Conservation (phyloP, 2,113 vertebrate species). For the Tetrax tetrax region DNA sequence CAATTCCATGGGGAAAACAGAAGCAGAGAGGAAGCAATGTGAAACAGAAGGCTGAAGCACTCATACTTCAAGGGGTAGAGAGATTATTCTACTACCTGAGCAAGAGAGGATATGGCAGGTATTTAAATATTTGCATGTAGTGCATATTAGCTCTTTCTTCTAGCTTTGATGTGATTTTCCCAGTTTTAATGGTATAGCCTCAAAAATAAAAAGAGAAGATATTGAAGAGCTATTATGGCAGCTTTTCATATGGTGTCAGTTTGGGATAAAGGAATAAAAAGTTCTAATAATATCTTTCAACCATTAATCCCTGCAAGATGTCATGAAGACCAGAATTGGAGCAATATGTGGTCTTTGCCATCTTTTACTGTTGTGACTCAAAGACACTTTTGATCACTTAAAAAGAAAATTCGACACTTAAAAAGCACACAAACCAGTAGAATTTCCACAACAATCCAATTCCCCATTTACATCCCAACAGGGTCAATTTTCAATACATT, state of each 20-base stretch:
- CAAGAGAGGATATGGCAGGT: not conserved
- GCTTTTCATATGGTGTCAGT: constrained; percentile 45
- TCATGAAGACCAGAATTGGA: constrained; percentile 50
- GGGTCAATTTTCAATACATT: constrained; percentile 14
- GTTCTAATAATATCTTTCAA: constrained; percentile 62
- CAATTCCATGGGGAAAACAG: not conserved
- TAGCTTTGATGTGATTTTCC: not conserved
- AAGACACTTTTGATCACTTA: constrained; percentile 62
- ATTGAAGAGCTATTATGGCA: constrained; percentile 3
- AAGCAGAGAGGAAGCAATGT: not conserved
- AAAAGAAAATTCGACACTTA: constrained; percentile 33
- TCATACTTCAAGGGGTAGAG: not conserved
- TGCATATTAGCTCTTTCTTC: not conserved
- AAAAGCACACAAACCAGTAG: constrained; percentile 11
- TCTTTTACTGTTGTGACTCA: constrained; percentile 44
- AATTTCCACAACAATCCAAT: constrained; percentile 48
- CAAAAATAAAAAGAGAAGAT: not conserved
- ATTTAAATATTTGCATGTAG: not conserved
- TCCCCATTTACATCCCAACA: constrained; percentile 12
- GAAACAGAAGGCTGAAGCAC: not conserved
- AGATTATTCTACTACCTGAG: not conserved
- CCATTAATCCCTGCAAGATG: constrained; percentile 64
- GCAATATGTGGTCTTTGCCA: constrained; percentile 56
- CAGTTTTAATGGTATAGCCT: constrained; percentile 11
- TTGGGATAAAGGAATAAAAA: constrained; percentile 49